A percentile compares a stretch with the other conserved stretches of the same genome.
Conservation (phyloP, 2,888 invertebrate species). For the Sphaerophoria rueppellii region DNA sequence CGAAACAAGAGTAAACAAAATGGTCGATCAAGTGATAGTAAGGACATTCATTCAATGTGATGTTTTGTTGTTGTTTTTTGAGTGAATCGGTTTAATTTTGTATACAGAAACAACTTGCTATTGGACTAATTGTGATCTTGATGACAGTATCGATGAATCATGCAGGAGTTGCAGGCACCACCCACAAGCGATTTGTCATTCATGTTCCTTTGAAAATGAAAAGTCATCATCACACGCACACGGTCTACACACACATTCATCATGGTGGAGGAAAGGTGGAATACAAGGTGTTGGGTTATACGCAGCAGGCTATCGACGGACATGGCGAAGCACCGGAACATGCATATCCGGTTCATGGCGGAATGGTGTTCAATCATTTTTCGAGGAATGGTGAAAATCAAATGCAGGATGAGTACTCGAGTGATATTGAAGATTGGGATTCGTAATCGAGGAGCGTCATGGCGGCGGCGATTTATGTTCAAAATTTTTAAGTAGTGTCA, state of each 20-base stretch:
- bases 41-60: constrained; percentile 8
- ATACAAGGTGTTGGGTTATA: constrained; percentile 80
- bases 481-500: constrained; percentile 59
- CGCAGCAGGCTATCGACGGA: constrained; percentile 82
- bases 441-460: constrained; percentile 22
- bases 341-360: constrained; percentile 82
- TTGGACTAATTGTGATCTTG: constrained; percentile 58
- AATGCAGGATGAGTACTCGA: constrained; percentile 45
- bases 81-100: constrained; percentile 37
- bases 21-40: constrained; percentile 56
- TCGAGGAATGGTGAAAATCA: constrained; percentile 77
- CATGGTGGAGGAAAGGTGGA: constrained; percentile 83
- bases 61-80: no score
- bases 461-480: constrained; percentile 31
- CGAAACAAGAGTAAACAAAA: constrained; percentile 1
- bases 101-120: constrained; percentile 49
- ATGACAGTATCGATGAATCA: constrained; percentile 48
- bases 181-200: constrained; percentile 89
- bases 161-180: constrained; percentile 47
- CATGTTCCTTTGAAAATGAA: constrained; percentile 91
- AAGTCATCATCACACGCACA: constrained; percentile 90
- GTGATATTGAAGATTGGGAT: constrained; percentile 67
- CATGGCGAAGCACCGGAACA: constrained; percentile 79
- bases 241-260: constrained; percentile 87
- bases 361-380: constrained; percentile 80